Conservation (phyloP, 2,797 vertebrate genomes). For the Falco columbarius region DNA sequence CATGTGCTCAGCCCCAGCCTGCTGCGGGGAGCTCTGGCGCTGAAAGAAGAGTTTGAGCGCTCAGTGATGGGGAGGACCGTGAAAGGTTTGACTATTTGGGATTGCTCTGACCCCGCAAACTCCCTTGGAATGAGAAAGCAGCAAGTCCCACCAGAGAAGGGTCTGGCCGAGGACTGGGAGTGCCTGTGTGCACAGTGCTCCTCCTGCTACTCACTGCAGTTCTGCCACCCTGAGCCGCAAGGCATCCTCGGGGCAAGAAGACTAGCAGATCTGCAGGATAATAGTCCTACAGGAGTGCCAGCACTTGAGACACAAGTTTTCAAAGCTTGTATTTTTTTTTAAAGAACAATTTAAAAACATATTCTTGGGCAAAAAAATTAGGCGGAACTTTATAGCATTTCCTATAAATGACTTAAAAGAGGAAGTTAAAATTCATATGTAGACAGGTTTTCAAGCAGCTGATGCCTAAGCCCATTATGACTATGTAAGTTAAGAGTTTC, state of each 20-base stretch:
- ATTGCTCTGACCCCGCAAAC: neutral
- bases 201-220: neutral
- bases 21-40: neutral
- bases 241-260: neutral
- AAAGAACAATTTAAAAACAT: slow-evolving; percentile 17
- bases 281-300: accelerated
- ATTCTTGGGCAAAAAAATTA: neutral
- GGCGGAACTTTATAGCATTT: slow-evolving; percentile 60
- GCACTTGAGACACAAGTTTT: neutral
- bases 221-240: neutral
- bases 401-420: slow-evolving; percentile 67
- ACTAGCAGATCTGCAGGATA: neutral
- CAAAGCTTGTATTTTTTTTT: neutral
- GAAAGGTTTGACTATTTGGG: neutral
- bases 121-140: neutral
- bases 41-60: neutral
- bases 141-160: neutral
- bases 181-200: accelerated
- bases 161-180: neutral
- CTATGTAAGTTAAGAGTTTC: neutral
- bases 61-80: neutral
- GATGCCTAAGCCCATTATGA: neutral
- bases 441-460: slow-evolving; percentile 42
- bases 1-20: neutral
- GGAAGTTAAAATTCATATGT: slow-evolving; percentile 64